Percentiles rank a stretch among this genome's conserved stretches.
These are phyloP conservation scores for Xyliphius kryptos DNA, from an alignment of 2,113 vertebrate species.

Conservation along the genomic window DNA sequence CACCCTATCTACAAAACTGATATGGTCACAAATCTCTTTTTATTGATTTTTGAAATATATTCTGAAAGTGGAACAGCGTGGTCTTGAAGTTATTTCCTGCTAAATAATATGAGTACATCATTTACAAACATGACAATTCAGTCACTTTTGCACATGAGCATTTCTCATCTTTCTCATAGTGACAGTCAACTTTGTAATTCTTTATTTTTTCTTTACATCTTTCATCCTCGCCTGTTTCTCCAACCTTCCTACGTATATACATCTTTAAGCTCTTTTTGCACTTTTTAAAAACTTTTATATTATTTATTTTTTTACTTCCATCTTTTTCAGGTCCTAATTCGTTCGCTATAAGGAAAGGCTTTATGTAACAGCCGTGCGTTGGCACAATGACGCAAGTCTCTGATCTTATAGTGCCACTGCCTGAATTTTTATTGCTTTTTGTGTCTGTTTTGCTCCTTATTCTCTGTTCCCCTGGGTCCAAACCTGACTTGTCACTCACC, in stretches of 20 bases:
- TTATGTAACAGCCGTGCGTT: constrained; percentile 32
- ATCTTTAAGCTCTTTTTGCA: not conserved
- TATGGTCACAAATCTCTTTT: not conserved
- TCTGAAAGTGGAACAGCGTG: not conserved
- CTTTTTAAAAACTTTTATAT: constrained; percentile 1
- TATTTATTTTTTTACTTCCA: not conserved
- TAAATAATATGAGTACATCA: too few species aligned
- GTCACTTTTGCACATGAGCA: too few species aligned
- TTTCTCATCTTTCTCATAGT: too few species aligned
- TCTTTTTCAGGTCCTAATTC: constrained; percentile 25
- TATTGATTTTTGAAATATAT: not conserved
- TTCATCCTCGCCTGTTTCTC: not conserved
- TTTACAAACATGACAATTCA: too few species aligned
- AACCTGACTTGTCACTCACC: constrained; percentile 28
- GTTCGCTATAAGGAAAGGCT: constrained; percentile 19
- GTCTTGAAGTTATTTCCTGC: too few species aligned
- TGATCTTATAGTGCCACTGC: constrained; percentile 22
- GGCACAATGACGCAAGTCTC: constrained; percentile 26
- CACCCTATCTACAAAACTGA: too few species aligned
- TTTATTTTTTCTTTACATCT: not conserved
- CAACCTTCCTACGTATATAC: not conserved
- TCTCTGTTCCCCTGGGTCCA: constrained; percentile 19
- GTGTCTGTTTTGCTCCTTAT: constrained; percentile 7
- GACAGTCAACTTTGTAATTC: not conserved
- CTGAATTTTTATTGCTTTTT: not conserved